Conservation (phyloP, 2,888 invertebrate species). For the Acronicta aceris region DNA sequence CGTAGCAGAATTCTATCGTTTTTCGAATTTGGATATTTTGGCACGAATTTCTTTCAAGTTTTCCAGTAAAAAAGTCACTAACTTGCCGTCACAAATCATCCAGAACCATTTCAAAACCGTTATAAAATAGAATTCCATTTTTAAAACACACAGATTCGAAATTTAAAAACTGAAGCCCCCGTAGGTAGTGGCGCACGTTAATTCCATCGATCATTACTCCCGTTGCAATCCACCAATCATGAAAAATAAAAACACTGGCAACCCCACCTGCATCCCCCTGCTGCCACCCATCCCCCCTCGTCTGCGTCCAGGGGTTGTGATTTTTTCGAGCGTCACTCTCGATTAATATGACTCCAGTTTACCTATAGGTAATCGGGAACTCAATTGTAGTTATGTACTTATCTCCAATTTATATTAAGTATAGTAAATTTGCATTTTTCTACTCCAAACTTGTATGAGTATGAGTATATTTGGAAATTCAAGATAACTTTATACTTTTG, state of each 20-base stretch:
- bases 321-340: constrained; percentile 85
- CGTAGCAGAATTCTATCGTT: too few relatives aligned
- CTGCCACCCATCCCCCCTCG: constrained; percentile 58
- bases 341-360: constrained; percentile 71
- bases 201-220: constrained; percentile 89
- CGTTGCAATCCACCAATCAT: constrained; percentile 88
- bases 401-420: constrained; percentile 18
- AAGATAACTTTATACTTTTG: too few relatives aligned
- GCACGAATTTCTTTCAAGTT: too few relatives aligned
- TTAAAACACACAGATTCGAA: constrained; percentile 51
- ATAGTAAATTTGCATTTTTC: too few relatives aligned
- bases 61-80: too few relatives aligned
- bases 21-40: too few relatives aligned
- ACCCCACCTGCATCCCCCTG: constrained; percentile 76
- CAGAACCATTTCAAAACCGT: background rate
- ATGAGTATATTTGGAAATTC: too few relatives aligned
- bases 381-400: constrained; percentile 54
- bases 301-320: constrained; percentile 78
- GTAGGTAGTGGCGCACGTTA: constrained; percentile 82
- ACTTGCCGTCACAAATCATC: background rate
- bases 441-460: too few relatives aligned
- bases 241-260: constrained; percentile 86
- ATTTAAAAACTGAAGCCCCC: constrained; percentile 55
- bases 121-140: constrained; percentile 44
- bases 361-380: constrained; percentile 57